These are phyloP conservation scores for Cydia amplana DNA, from an alignment of 1,140 invertebrate species.

Conservation along the genomic window DNA sequence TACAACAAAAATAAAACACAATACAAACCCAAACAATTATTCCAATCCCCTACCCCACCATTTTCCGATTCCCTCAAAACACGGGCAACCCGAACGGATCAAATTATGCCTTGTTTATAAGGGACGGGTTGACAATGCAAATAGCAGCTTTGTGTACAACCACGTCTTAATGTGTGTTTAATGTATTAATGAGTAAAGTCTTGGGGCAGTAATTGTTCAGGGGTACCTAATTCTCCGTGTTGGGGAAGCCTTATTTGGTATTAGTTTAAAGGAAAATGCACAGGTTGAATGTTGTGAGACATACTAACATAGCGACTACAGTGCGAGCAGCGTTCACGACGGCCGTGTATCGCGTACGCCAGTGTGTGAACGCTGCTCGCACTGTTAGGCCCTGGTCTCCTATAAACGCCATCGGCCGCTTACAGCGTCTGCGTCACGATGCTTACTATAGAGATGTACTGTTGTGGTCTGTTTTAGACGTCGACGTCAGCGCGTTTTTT, in stretches of 20 bases:
- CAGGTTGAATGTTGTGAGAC: too few species aligned
- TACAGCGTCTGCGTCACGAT: too few species aligned
- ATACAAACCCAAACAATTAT: conserved; percentile 12
- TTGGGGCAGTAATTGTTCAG: conserved; percentile 28
- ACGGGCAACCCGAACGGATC: conserved; percentile 24
- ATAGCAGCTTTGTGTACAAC: conserved; percentile 31
- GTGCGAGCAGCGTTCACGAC: too few species aligned
- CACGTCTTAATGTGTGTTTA: conserved; percentile 36
- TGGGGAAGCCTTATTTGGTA: conserved; percentile 17
- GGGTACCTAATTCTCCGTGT: conserved; percentile 31
- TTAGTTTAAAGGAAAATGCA: conserved; percentile 13
- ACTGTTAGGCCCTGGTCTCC: too few species aligned
- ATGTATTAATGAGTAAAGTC: conserved; percentile 32
- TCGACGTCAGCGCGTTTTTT: too few species aligned
- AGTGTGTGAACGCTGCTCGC: too few species aligned
- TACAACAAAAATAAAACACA: not conserved
- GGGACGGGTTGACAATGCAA: conserved; percentile 29
- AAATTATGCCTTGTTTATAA: conserved; percentile 32
- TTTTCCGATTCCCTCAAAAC: conserved; percentile 17
- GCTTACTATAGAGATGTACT: too few species aligned
- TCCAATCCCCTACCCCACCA: not conserved
- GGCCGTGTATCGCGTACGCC: too few species aligned
- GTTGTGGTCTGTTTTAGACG: too few species aligned
- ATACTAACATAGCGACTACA: too few species aligned
- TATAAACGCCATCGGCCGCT: too few species aligned